A percentile compares a stretch with the other conserved stretches of the same genome.
These are phyloP conservation scores for Atherinomorus stipes DNA, from an alignment of 2,113 vertebrate species.

Conservation along the genomic window DNA sequence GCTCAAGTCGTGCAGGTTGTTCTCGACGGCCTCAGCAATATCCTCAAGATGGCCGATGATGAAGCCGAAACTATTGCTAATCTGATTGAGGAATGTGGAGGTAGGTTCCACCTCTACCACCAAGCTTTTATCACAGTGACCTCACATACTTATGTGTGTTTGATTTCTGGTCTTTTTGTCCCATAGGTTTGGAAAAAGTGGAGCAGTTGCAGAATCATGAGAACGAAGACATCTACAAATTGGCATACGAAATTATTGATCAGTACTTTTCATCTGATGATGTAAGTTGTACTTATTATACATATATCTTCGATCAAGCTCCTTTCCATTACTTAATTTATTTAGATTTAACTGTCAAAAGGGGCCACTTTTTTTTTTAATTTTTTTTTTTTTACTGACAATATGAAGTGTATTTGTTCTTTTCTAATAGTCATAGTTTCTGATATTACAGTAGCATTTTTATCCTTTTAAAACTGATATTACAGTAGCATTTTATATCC, in stretches of 20 bases:
- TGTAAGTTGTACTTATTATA: slow-evolving; percentile 83
- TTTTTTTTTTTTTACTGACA: too few relatives aligned
- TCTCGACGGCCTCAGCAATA: slow-evolving; percentile 98
- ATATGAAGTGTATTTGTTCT: too few relatives aligned
- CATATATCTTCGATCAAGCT: background rate
- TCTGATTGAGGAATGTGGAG: slow-evolving; percentile 98
- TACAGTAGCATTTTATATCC: too few relatives aligned
- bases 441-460: too few relatives aligned
- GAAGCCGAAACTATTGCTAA: slow-evolving; percentile 98
- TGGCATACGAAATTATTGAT: slow-evolving; percentile 99
- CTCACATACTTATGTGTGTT: background rate
- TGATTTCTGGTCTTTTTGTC: background rate
- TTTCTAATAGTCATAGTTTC: too few relatives aligned
- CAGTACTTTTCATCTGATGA: slow-evolving; percentile 99
- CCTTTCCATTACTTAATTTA: too few relatives aligned
- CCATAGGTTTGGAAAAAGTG: slow-evolving; percentile 95
- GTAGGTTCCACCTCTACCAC: slow-evolving; percentile 68
- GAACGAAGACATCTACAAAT: slow-evolving; percentile 99
- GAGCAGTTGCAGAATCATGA: slow-evolving; percentile 99
- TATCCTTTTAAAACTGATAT: too few relatives aligned
- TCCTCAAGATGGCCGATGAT: slow-evolving; percentile 99
- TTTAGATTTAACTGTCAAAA: background rate
- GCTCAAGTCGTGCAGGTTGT: slow-evolving; percentile 99
- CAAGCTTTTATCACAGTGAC: background rate
- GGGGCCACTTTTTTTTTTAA: too few relatives aligned